Evolutionary conservation across 2,888 invertebrate species (phyloP), one percentile per base, ranked within the genome.

Genomic region (Pollenia amentaria): DNA sequence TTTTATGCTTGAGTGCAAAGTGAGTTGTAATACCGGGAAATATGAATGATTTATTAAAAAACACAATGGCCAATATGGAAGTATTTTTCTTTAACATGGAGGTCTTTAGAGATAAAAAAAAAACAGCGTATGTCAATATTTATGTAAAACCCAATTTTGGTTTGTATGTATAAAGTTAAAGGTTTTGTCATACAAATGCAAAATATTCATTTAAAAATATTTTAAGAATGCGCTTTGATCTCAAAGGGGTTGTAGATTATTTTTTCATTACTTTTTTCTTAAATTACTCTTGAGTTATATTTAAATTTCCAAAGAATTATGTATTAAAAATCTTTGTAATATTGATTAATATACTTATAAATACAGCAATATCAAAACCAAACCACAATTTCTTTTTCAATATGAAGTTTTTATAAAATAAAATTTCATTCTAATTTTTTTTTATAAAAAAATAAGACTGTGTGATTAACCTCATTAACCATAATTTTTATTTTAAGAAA

Each of bases 1-100:
- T 18, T 69, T 84, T 69, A 78, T 79, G 84, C 60, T 62, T 73
- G 67, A 79, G 60, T 75, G 73, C 73, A 73, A 57, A 38, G n/a
- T 18, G 42, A 11, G n/a, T n/a, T 16, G 48, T 70, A 38, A 55
- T 16, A 21, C n/a, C 11, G 21, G 44, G 18, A 53, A 51, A 62
- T 60, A 29, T 53, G 57, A 38, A 60, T 48, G 38, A 62, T 18
- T 21, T 42, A 46, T 29, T 29, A 44, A 10, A 64, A 18, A 51
- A 38, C 12, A n/a, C 2, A 62, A 62, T 48, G 62, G 65, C 65
- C 76, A 77, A 65, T 62, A 16, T 12, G 12, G 3, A 57, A 21
- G 7, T 16, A 38, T 57, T 29, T 78, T 55, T 40, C 21, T 64
- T 65, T 21, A 38, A 57, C 38, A 14, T 3, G n/a, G 18, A 53